These are phyloP conservation scores for Melanostoma mellinum DNA, from an alignment of 2,888 invertebrate species.

Conservation along the genomic window DNA sequence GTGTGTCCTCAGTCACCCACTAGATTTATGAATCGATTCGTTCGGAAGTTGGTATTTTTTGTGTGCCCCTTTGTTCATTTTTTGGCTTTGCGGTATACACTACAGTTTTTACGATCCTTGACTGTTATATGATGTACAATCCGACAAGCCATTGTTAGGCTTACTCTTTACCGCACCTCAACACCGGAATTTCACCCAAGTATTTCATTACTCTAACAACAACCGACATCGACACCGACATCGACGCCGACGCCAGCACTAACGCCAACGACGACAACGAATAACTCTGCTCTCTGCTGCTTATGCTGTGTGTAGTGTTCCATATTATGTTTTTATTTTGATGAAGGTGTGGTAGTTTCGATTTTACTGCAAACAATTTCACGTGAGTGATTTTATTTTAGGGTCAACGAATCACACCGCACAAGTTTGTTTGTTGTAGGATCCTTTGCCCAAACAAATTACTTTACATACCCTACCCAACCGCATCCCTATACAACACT, in stretches of 20 bases:
- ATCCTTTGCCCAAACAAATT: conserved; percentile 33
- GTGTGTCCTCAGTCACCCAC: conserved; percentile 29
- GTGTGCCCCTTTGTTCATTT: conserved; percentile 47
- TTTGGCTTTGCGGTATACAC: conserved; percentile 59
- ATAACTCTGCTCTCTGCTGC: not conserved
- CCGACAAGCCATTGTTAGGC: not conserved
- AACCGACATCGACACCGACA: no score
- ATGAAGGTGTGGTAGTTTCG: conserved; percentile 25
- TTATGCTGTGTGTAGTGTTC: not conserved
- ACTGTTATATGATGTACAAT: conserved; percentile 51
- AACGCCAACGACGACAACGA: no score
- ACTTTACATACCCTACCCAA: not conserved
- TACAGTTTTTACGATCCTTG: conserved; percentile 64
- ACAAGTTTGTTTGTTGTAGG: conserved; percentile 55
- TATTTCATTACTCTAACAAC: no score
- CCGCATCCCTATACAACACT: no score
- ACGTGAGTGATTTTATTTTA: conserved; percentile 66
- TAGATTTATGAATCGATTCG: conserved; percentile 65
- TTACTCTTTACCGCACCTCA: no score
- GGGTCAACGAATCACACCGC: conserved; percentile 53
- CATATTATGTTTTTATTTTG: not conserved
- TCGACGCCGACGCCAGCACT: no score
- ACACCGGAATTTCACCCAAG: no score
- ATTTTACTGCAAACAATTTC: conserved; percentile 62
- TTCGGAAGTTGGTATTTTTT: conserved; percentile 34